Conservation (phyloP, 37 sponge, comb jelly and placozoan species). For the Beroe ovata region DNA sequence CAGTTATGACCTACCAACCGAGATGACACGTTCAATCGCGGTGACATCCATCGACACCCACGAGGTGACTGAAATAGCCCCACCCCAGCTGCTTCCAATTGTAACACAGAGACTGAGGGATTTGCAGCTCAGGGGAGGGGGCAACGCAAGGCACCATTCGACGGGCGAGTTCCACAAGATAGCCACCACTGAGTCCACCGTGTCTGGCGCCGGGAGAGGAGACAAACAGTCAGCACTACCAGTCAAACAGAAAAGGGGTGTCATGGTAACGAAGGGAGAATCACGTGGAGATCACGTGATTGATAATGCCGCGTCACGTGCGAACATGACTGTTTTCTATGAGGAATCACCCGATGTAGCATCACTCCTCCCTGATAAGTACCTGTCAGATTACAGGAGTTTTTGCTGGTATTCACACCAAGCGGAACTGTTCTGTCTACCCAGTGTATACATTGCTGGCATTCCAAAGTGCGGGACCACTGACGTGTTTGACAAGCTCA, state of each 20-base stretch:
- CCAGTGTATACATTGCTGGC: constrained; percentile 21
- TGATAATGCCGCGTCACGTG: no score
- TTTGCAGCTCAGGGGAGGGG: neutral
- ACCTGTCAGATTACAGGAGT: constrained; percentile 43
- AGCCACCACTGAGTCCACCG: neutral
- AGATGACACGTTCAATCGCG: no score
- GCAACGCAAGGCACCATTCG: neutral
- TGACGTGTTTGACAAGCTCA: constrained; percentile 24
- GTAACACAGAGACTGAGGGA: neutral
- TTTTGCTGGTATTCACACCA: constrained; percentile 19
- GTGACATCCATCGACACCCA: no score
- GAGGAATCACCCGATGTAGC: constrained; percentile 14
- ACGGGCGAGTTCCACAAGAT: neutral
- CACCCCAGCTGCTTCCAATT: no score
- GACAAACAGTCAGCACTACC: neutral
- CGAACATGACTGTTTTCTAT: neutral
- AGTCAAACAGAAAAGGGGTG: neutral
- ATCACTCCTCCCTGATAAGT: neutral
- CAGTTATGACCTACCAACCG: no score
- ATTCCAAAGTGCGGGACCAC: constrained; percentile 49
- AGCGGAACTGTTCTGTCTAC: neutral
- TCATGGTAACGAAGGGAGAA: neutral
- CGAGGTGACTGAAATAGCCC: no score
- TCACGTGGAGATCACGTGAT: no score
- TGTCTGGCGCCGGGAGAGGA: neutral